These are phyloP conservation scores for Rhinella marina DNA, from an alignment of 2,797 vertebrate genomes.

Conservation along the genomic window DNA sequence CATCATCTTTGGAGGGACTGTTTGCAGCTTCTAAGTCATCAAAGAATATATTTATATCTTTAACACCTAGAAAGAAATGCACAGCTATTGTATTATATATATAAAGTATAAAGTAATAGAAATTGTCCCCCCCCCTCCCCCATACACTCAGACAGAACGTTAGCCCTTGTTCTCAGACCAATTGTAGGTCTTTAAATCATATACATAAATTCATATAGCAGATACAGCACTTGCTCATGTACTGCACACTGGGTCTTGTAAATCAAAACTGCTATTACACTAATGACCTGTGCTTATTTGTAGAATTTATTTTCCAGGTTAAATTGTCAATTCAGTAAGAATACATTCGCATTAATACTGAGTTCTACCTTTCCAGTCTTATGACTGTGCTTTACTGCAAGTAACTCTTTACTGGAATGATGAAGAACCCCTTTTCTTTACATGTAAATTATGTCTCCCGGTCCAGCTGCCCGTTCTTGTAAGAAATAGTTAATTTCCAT, in stretches of 20 bases:
- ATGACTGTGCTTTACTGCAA: not conserved
- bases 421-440: not conserved
- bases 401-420: not conserved
- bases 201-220: no score
- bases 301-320: not conserved
- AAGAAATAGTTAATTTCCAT: no score
- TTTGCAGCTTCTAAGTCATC: slow-evolving; percentile 82
- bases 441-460: not conserved
- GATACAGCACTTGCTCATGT: not conserved
- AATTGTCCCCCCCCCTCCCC: no score
- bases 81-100: not conserved
- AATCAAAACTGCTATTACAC: not conserved
- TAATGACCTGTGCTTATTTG: not conserved
- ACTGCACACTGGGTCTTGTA: no score
- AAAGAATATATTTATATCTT: slow-evolving; percentile 86
- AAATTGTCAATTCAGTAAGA: not conserved
- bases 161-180: not conserved
- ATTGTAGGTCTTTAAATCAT: not conserved
- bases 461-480: no score
- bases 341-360: not conserved
- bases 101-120: not conserved
- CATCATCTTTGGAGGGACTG: slow-evolving; percentile 87
- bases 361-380: not conserved
- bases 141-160: not conserved
- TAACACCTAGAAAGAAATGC: slow-evolving; percentile 76